Conservation (phyloP, 2,888 invertebrate species). For the Lasius fuliginosus region DNA sequence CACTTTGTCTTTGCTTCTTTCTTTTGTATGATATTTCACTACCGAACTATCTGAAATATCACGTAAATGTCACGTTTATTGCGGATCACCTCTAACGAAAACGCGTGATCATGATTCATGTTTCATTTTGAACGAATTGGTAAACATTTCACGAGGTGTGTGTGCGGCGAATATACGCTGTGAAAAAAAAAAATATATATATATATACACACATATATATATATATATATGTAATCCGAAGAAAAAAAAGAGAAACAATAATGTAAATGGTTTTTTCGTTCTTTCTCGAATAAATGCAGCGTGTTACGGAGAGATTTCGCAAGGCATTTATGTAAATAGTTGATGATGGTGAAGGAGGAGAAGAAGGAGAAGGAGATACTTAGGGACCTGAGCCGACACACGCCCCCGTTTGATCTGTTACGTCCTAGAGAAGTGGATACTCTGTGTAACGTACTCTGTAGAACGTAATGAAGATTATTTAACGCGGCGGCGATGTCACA, state of each 20-base stretch:
- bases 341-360: constrained; percentile 70
- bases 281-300: constrained; percentile 50
- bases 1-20: constrained; percentile 35
- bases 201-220: no score
- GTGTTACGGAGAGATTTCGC: constrained; percentile 69
- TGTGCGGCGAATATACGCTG: constrained; percentile 17
- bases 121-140: constrained; percentile 43
- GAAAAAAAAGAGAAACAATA: background rate
- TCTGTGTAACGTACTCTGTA: constrained; percentile 31
- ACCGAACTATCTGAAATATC: constrained; percentile 6
- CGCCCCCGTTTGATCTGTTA: constrained; percentile 66
- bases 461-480: constrained; percentile 65
- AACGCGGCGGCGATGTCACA: constrained; percentile 79
- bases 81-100: background rate
- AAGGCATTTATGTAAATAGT: constrained; percentile 80
- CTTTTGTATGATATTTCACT: constrained; percentile 48
- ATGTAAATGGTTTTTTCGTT: constrained; percentile 11
- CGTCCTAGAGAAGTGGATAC: constrained; percentile 50
- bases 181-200: background rate
- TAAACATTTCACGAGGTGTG: constrained; percentile 15
- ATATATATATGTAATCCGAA: background rate
- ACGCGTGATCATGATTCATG: constrained; percentile 46
- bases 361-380: constrained; percentile 76
- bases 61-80: constrained; percentile 26
- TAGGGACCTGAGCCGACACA: constrained; percentile 83